phyloP scores from a whole-genome alignment of 2,113 vertebrate genomes.

The Bufo bufo region DNA sequence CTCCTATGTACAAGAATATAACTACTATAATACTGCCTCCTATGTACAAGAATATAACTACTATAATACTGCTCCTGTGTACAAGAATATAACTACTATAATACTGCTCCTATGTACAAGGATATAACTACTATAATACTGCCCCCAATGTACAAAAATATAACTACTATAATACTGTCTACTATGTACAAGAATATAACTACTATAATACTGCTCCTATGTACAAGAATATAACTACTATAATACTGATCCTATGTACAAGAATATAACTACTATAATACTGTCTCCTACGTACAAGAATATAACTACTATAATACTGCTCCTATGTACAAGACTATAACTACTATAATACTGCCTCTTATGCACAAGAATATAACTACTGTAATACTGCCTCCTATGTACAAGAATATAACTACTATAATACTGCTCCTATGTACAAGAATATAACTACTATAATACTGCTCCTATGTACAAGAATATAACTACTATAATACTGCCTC shows the following conservation, averaged over 20 bases:
- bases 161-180: not conserved
- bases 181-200: not conserved
- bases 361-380: no score
- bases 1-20: not conserved
- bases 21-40: not conserved
- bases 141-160: not conserved
- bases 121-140: slow-evolving; percentile 2
- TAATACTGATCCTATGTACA: not conserved
- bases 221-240: slow-evolving; percentile 4
- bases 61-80: not conserved
- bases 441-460: no score
- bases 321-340: no score
- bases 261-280: no score
- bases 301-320: no score
- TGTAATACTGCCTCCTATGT: no score
- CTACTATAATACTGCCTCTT: no score
- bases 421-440: no score
- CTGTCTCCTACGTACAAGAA: no score
- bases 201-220: not conserved
- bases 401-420: no score
- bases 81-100: slow-evolving; percentile 5
- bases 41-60: not conserved
- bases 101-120: not conserved
- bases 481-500: slow-evolving; percentile 10
- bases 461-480: not conserved